A percentile compares a stretch with the other conserved stretches of the same genome.
phyloP scores from a whole-genome alignment of 2,113 vertebrate species.

The Mastomys natalensis region DNA sequence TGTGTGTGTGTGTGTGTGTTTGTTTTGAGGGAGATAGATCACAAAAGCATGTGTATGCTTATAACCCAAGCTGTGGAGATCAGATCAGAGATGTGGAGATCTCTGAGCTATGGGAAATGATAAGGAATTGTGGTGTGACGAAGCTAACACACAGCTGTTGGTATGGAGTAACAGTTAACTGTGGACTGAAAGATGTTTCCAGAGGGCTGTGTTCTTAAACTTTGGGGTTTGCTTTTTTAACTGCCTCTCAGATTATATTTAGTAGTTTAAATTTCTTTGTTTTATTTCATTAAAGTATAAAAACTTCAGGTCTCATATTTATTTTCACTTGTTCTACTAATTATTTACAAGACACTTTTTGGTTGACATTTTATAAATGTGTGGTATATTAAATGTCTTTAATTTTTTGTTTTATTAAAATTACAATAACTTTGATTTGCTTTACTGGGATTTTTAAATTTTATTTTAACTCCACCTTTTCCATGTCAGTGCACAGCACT shows the following conservation, averaged over 20 bases:
- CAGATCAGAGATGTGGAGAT: slow-evolving; percentile 89
- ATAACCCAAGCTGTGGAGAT: slow-evolving; percentile 93
- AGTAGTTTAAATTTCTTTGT: slow-evolving; percentile 92
- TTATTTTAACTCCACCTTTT: slow-evolving; percentile 83
- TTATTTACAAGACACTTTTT: slow-evolving; percentile 89
- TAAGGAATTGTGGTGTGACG: slow-evolving; percentile 90
- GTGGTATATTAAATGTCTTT: slow-evolving; percentile 89
- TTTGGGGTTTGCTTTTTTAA: slow-evolving; percentile 91
- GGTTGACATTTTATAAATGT: slow-evolving; percentile 90
- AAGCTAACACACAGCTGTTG: slow-evolving; percentile 91
- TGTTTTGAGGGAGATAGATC: slow-evolving; percentile 85
- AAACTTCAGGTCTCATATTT: slow-evolving; percentile 94
- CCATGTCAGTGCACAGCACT: slow-evolving; percentile 89
- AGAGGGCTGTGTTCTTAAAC: slow-evolving; percentile 94
- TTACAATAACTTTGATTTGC: slow-evolving; percentile 87
- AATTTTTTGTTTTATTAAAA: slow-evolving; percentile 84
- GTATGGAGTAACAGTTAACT: slow-evolving; percentile 91
- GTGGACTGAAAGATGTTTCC: slow-evolving; percentile 93
- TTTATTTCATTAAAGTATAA: slow-evolving; percentile 98
- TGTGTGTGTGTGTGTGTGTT: slow-evolving; percentile 28
- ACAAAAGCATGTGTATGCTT: slow-evolving; percentile 87
- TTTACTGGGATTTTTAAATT: slow-evolving; percentile 84
- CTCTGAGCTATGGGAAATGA: slow-evolving; percentile 89
- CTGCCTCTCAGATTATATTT: slow-evolving; percentile 91
- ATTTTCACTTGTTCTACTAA: slow-evolving; percentile 91